Evolutionary conservation across 2,888 invertebrate genomes (phyloP).

Genomic region (Hyles lineata): DNA sequence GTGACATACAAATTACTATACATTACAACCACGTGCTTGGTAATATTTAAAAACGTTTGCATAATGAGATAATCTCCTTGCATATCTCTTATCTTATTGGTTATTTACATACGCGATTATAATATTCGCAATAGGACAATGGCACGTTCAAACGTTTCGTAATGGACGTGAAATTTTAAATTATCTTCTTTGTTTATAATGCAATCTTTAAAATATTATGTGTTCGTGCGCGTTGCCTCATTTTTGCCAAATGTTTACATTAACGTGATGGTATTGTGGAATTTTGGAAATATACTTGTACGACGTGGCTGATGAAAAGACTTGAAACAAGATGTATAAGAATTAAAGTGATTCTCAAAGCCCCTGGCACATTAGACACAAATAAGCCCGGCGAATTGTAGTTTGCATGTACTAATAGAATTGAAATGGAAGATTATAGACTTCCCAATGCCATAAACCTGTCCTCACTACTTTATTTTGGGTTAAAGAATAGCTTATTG

Average conservation of each 20-base stretch:
- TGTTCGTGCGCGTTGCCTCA: not conserved
- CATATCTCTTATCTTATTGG: not conserved
- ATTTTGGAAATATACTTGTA: not conserved
- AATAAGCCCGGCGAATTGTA: too few relatives aligned
- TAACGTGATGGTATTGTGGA: not conserved
- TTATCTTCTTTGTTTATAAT: not conserved
- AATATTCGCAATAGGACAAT: not conserved
- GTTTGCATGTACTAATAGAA: too few relatives aligned
- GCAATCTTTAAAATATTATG: not conserved
- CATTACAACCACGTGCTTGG: too few relatives aligned
- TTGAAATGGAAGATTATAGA: too few relatives aligned
- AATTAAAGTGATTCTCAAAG: too few relatives aligned
- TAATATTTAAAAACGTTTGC: too few relatives aligned
- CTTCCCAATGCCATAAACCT: too few relatives aligned
- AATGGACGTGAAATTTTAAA: constrained; percentile 8
- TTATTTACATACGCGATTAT: not conserved
- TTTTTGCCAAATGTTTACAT: not conserved
- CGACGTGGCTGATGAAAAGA: not conserved
- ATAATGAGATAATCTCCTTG: not conserved
- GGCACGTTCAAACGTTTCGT: constrained; percentile 8
- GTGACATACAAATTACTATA: too few relatives aligned
- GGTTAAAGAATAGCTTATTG: too few relatives aligned
- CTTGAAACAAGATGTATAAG: too few relatives aligned
- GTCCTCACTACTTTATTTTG: too few relatives aligned
- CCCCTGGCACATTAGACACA: too few relatives aligned